A percentile compares a stretch with the other conserved stretches of the same genome.
Conservation (phyloP, 2,888 invertebrate species). For the Patella pellucida region DNA sequence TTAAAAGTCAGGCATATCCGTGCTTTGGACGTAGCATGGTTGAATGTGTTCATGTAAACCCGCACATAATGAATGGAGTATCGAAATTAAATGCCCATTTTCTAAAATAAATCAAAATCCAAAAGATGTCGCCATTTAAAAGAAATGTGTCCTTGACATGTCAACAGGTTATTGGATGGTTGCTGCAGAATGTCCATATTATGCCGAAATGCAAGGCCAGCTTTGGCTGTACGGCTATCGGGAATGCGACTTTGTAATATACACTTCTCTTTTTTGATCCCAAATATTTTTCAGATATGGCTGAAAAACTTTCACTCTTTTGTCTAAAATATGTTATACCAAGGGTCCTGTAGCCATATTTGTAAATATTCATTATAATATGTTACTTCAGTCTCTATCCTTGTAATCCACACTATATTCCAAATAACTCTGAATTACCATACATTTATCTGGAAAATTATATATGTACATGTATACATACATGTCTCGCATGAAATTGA, state of each 20-base stretch:
- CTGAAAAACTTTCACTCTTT: too few relatives aligned
- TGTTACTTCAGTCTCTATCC: too few relatives aligned
- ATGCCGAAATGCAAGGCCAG: constrained; percentile 22
- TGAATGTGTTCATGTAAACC: constrained; percentile 10
- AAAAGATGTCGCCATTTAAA: constrained; percentile 16
- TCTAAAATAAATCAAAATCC: neutral
- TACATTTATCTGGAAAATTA: too few relatives aligned
- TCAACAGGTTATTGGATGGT: neutral
- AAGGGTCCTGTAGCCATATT: neutral
- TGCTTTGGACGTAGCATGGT: constrained; percentile 17
- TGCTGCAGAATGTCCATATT: constrained; percentile 11
- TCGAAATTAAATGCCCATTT: constrained; percentile 26
- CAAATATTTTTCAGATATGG: constrained; percentile 2
- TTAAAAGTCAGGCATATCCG: constrained; percentile 4
- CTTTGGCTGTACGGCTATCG: constrained; percentile 10
- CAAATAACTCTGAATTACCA: too few relatives aligned
- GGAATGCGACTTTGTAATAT: constrained; percentile 22
- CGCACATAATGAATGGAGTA: neutral
- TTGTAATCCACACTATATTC: too few relatives aligned
- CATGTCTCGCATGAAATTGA: too few relatives aligned
- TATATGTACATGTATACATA: too few relatives aligned
- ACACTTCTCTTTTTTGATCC: constrained; percentile 18
- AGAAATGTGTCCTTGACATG: neutral
- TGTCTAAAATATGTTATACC: constrained; percentile 14
- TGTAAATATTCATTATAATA: too few relatives aligned